Evolutionary conservation across 1,140 invertebrate species (phyloP), one percentile per base, ranked within the genome.

Genomic region (Melipona quadrifasciata): DNA sequence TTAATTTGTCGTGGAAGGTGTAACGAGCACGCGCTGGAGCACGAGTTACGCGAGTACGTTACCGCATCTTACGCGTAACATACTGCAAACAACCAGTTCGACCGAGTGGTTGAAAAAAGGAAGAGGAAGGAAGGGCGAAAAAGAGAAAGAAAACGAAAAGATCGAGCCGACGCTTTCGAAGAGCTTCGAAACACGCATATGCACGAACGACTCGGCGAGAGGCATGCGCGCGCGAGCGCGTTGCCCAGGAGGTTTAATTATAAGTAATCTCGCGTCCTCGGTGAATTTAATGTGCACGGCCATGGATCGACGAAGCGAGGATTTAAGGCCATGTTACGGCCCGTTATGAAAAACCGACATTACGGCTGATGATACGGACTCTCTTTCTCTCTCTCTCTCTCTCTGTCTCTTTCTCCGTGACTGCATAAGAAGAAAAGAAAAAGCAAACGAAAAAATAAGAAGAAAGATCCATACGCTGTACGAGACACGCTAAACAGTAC

Each of bases 301-400:
- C 76, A 57, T 53, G 68, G 70, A 80, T 84, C 83, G 83, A 80
- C 73, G 83, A 84, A 68, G n/a, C 70, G 51, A 74, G 77, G 77
- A 84, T 84, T 84, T 80, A 84, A 84, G 77, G 10, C 78, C 70
- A 77, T 74, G 77, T 84, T 72, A 17, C 61, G 34, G 16, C 27
- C 83, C 83, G 83, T 84, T 84, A 84, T 84, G 83, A 84, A 84
- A 84, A 84, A 84, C 39, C 82, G 77, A 84, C 76, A 84, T 80
- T 84, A 84, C 21, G 68, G 76, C 68, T 73, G 82, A 80, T 84
- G 82, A 84, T 84, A 79, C 75, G 57, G 65, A 83, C 53, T 71
- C 71, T 47, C 27, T 16, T 14, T 39, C 39, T 39, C 39, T 39
- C 55, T 71, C 71, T 47, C 21, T 16, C 55, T 71, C 71, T 47